phyloP scores from a whole-genome alignment of 2,888 invertebrate species.

The Sesia apiformis region DNA sequence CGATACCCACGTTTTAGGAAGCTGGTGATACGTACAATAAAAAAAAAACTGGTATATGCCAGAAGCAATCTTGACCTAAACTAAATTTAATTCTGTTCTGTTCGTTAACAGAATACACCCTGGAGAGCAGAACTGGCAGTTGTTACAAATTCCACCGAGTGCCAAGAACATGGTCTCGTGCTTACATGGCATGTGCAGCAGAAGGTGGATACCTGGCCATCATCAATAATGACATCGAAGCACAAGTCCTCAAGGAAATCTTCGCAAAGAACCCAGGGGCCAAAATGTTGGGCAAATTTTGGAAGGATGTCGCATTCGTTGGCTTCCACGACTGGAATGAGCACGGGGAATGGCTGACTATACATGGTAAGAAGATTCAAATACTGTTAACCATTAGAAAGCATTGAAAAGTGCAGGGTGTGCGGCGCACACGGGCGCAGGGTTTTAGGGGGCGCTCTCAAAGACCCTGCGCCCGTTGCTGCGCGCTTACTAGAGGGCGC shows the following conservation, averaged over 20 bases:
- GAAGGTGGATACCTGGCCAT: slow-evolving; percentile 20
- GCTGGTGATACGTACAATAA: too few relatives aligned
- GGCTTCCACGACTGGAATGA: slow-evolving; percentile 23
- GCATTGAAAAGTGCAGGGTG: too few relatives aligned
- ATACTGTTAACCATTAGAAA: not conserved
- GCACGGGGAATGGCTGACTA: slow-evolving; percentile 17
- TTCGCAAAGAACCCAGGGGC: slow-evolving; percentile 8
- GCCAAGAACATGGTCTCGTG: slow-evolving; percentile 13
- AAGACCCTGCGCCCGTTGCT: too few relatives aligned
- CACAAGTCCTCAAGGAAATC: slow-evolving; percentile 14
- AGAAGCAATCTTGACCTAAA: too few relatives aligned
- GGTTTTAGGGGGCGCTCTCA: too few relatives aligned
- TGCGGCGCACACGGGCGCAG: too few relatives aligned
- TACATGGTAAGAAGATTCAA: slow-evolving; percentile 18
- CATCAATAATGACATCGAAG: slow-evolving; percentile 19
- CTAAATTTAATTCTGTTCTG: too few relatives aligned
- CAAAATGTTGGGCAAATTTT: slow-evolving; percentile 5
- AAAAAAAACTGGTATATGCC: too few relatives aligned
- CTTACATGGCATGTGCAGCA: slow-evolving; percentile 15
- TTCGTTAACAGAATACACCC: slow-evolving; percentile 21
- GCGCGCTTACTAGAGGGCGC: too few relatives aligned
- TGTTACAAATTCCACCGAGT: slow-evolving; percentile 40
- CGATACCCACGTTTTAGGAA: too few relatives aligned
- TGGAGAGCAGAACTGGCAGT: slow-evolving; percentile 24
- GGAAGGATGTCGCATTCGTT: slow-evolving; percentile 13